Conservation (phyloP, 2,888 invertebrate genomes). For the Falcaria lacertinaria region DNA sequence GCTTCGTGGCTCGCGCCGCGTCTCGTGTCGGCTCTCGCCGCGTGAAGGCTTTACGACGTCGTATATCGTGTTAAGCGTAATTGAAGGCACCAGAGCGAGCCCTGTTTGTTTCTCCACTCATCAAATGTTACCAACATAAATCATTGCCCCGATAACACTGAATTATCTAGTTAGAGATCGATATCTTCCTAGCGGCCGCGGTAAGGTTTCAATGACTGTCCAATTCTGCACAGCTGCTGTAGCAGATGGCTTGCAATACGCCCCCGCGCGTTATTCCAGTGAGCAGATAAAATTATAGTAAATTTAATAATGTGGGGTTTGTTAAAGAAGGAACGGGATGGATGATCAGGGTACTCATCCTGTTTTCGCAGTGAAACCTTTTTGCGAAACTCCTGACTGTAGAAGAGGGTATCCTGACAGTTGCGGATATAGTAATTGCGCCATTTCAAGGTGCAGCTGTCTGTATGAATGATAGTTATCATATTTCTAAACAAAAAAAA, state of each 20-base stretch:
- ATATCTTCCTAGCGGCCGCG: background rate
- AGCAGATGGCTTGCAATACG: background rate
- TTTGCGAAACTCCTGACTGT: constrained; percentile 9
- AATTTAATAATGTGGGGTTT: background rate
- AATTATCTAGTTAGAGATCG: constrained; percentile 8
- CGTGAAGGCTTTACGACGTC: constrained; percentile 36
- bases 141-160: constrained; percentile 28
- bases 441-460: constrained; percentile 9
- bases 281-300: background rate
- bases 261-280: background rate
- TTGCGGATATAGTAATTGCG: constrained; percentile 17
- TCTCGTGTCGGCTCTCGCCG: constrained; percentile 2
- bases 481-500: no score
- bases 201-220: background rate
- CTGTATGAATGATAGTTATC: no score
- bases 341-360: no score
- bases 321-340: no score
- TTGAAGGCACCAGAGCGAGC: constrained; percentile 48
- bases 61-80: constrained; percentile 38
- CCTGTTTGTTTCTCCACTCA: constrained; percentile 40
- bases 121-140: constrained; percentile 41
- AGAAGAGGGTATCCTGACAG: constrained; percentile 24
- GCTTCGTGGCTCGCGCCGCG: background rate
- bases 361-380: background rate
- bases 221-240: background rate